A percentile compares a stretch with the other conserved stretches of the same genome.
Evolutionary conservation across 2,113 vertebrate genomes (phyloP).

Genomic region (pig (Sus scrofa)): DNA sequence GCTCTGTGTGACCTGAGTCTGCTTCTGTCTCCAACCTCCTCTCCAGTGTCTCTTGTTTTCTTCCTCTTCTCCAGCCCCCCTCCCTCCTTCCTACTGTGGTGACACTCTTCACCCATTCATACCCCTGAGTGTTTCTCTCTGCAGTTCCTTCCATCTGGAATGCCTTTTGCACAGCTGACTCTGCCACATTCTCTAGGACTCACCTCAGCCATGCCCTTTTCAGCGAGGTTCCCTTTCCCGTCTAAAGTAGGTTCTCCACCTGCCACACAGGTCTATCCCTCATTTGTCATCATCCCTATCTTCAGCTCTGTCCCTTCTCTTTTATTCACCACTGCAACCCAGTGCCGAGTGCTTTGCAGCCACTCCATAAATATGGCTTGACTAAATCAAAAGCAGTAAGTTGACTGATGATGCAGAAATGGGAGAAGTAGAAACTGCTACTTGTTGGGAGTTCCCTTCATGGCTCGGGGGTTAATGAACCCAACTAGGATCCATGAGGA

Average conservation of each 20-base stretch:
- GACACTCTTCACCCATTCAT: background rate
- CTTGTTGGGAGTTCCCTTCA: no score
- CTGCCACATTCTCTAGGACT: background rate
- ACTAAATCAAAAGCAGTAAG: no score
- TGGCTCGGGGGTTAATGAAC: no score
- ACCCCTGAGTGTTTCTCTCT: background rate
- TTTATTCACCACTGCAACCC: background rate
- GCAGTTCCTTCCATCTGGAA: rapidly evolving
- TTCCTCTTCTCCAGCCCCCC: background rate
- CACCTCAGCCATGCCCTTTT: background rate
- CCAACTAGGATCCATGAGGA: no score
- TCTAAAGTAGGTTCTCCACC: background rate
- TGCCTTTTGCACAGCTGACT: background rate
- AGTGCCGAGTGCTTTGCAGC: background rate
- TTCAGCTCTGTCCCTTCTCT: background rate
- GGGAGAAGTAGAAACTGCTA: background rate
- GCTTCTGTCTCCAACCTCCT: background rate
- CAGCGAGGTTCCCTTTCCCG: background rate
- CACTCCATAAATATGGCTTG: background rate
- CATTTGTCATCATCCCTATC: background rate
- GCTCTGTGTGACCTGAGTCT: background rate
- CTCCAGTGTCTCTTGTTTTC: background rate
- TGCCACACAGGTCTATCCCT: background rate
- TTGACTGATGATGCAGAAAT: background rate
- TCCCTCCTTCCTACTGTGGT: background rate